Percentiles rank a stretch among this genome's conserved stretches.
Conservation (phyloP, 2,888 invertebrate genomes). For the Malthinus flaveolus region DNA sequence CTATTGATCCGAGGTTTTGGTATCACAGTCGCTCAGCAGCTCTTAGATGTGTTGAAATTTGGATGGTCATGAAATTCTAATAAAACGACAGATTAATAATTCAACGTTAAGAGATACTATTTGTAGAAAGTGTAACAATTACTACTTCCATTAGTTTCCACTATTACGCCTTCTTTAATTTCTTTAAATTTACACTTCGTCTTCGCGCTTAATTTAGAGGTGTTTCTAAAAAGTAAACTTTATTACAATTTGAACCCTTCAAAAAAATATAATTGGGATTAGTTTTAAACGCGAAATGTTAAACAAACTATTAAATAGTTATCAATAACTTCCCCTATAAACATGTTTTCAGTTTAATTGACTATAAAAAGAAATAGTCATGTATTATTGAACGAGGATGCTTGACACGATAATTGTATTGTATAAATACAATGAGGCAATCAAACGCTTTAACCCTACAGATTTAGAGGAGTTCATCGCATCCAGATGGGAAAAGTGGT, state of each 20-base stretch:
- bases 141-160: neutral
- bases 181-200: too few species aligned
- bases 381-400: slow-evolving; percentile 15
- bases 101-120: neutral
- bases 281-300: too few species aligned
- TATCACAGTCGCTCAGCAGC: slow-evolving; percentile 21
- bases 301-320: slow-evolving; percentile 6
- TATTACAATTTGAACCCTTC: too few species aligned
- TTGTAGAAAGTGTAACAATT: neutral
- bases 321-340: slow-evolving; percentile 7
- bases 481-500: slow-evolving; percentile 34
- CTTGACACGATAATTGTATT: slow-evolving; percentile 38
- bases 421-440: slow-evolving; percentile 40
- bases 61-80: slow-evolving; percentile 21
- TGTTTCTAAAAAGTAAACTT: too few species aligned
- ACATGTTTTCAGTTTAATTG: slow-evolving; percentile 6
- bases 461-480: slow-evolving; percentile 38
- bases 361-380: slow-evolving; percentile 9
- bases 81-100: slow-evolving; percentile 14
- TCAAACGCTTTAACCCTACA: slow-evolving; percentile 38
- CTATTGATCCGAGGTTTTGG: slow-evolving; percentile 19
- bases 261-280: too few species aligned
- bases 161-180: too few species aligned
- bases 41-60: slow-evolving; percentile 15
- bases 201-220: too few species aligned